These are phyloP conservation scores for Oryzias curvinotus DNA, from an alignment of 2,113 vertebrate genomes.

Conservation along the genomic window DNA sequence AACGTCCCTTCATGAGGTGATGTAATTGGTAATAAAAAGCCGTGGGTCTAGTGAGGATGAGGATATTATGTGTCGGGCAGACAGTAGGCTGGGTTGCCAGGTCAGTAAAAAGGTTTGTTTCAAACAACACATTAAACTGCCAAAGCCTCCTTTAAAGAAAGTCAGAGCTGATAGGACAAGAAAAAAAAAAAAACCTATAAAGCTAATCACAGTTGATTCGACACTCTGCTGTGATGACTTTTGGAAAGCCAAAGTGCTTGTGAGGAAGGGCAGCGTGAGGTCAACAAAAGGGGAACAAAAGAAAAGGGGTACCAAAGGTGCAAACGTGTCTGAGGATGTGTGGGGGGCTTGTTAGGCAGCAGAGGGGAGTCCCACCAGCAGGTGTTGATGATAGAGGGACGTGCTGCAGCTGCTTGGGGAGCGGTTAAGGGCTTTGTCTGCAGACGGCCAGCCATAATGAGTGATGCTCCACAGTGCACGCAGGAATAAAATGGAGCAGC, in stretches of 20 bases:
- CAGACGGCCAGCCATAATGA: conserved; percentile 45
- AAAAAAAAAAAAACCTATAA: conserved; percentile 52
- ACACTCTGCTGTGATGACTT: conserved; percentile 33
- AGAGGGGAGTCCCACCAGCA: conserved; percentile 45
- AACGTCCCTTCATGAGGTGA: conserved; percentile 64
- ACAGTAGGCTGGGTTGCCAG: conserved; percentile 25
- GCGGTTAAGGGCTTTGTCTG: conserved; percentile 39
- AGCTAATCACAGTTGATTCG: conserved; percentile 47
- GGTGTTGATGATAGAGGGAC: conserved; percentile 64
- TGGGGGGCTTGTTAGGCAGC: conserved; percentile 40
- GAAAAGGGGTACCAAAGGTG: conserved; percentile 9
- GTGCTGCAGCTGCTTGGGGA: conserved; percentile 31
- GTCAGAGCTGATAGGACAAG: conserved; percentile 25
- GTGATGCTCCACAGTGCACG: conserved; percentile 49
- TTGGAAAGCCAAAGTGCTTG: conserved; percentile 17
- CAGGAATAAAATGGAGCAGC: conserved; percentile 24
- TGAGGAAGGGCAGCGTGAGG: conserved; percentile 30
- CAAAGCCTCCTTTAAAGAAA: conserved; percentile 46
- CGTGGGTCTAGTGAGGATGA: conserved; percentile 30
- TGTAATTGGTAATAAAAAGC: conserved; percentile 61
- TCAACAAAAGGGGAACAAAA: conserved; percentile 1
- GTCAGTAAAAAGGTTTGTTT: conserved; percentile 35
- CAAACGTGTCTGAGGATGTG: conserved; percentile 26
- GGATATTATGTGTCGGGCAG: conserved; percentile 43
- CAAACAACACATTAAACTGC: conserved; percentile 44